Evolutionary conservation across 2,113 vertebrate species (phyloP).

Genomic region (Tachuris rubrigastra): DNA sequence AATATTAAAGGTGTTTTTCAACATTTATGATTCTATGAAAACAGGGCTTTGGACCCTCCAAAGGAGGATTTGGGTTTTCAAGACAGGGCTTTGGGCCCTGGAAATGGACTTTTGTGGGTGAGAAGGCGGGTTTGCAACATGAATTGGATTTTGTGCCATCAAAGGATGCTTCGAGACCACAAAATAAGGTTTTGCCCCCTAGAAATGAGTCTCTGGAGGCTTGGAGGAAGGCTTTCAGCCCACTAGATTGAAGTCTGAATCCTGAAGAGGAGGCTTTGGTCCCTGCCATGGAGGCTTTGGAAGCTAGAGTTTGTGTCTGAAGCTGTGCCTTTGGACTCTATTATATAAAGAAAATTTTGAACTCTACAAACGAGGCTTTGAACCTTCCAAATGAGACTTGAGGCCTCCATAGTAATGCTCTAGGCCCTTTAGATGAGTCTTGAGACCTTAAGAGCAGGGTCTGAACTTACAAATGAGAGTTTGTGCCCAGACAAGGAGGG

Average conservation of each 20-base stretch:
- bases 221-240: neutral
- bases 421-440: neutral
- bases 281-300: neutral
- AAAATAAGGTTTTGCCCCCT: too few species aligned
- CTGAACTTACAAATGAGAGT: neutral
- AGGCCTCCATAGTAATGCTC: neutral
- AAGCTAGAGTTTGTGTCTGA: neutral
- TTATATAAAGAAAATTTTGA: neutral
- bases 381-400: neutral
- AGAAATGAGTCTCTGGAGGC: neutral
- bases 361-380: neutral
- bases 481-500: neutral
- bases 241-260: neutral
- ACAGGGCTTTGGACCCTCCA: neutral
- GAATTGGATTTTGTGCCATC: neutral
- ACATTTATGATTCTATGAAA: neutral
- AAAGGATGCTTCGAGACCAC: neutral
- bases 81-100: neutral
- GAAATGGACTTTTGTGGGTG: neutral
- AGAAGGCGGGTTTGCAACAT: neutral
- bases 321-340: neutral
- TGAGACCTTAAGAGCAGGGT: neutral
- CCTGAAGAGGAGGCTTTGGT: neutral
- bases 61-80: neutral
- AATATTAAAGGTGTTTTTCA: neutral